Evolutionary conservation across 1,140 invertebrate species (phyloP).

Genomic region (Anastrepha ludens): DNA sequence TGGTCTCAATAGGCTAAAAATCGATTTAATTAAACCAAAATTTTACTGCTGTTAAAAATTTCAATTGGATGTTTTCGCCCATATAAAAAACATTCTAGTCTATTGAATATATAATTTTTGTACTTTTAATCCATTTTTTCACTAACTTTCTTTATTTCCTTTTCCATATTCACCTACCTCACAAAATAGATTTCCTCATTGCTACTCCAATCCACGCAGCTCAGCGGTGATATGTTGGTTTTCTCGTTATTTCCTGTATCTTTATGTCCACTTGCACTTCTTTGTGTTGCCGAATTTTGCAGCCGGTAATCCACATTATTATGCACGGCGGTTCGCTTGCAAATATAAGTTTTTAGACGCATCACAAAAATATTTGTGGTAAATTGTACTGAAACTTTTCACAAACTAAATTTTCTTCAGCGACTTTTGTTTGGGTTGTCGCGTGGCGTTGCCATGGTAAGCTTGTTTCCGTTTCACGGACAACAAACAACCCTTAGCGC

Average conservation of each 20-base stretch:
- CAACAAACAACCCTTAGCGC: background rate
- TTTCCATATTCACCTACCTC: slow-evolving; percentile 77
- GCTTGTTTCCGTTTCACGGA: background rate
- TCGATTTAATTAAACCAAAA: too few species aligned
- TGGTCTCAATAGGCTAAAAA: too few species aligned
- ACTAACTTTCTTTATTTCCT: background rate
- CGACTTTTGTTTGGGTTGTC: background rate
- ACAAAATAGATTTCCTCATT: slow-evolving; percentile 94
- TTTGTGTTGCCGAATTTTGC: slow-evolving; percentile 9
- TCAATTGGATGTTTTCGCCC: too few species aligned
- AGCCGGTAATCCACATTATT: slow-evolving; percentile 51
- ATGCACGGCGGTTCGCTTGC: slow-evolving; percentile 64
- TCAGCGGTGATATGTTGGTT: slow-evolving; percentile 84
- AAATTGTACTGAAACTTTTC: slow-evolving; percentile 3
- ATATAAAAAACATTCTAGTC: too few species aligned
- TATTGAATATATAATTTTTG: background rate
- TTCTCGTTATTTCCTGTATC: slow-evolving; percentile 63
- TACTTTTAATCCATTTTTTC: background rate
- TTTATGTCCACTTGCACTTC: slow-evolving; percentile 12
- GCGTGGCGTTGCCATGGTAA: background rate
- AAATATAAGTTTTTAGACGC: slow-evolving; percentile 69
- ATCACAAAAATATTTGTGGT: slow-evolving; percentile 56
- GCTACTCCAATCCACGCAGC: slow-evolving; percentile 93
- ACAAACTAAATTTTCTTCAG: background rate
- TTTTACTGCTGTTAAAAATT: too few species aligned